phyloP scores from a whole-genome alignment of 1,140 invertebrate species.

The Ephestia elutella region DNA sequence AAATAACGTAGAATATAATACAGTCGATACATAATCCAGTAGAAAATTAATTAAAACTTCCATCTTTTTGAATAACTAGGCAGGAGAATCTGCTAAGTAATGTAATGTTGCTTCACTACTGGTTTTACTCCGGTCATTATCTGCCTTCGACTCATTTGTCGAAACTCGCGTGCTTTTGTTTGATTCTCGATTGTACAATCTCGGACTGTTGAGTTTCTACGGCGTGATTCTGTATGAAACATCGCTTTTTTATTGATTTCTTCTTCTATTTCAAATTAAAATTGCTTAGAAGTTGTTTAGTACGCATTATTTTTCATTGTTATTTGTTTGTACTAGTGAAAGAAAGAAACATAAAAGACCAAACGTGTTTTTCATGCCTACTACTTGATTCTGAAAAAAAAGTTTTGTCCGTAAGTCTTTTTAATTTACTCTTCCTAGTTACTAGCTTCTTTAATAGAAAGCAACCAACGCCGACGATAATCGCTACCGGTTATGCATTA shows the following conservation, averaged over 20 bases:
- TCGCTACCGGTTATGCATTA: constrained; percentile 63
- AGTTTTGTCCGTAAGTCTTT: too few species aligned
- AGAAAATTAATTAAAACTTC: constrained; percentile 66
- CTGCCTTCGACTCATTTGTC: constrained; percentile 46
- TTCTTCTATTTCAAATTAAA: neutral
- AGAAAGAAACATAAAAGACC: too few species aligned
- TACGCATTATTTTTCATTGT: neutral
- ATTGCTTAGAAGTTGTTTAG: neutral
- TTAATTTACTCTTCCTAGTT: too few species aligned
- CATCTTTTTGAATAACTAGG: constrained; percentile 58
- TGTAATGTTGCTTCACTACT: constrained; percentile 35
- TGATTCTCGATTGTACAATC: neutral
- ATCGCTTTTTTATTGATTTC: neutral
- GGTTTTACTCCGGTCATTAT: constrained; percentile 67
- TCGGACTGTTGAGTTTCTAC: neutral
- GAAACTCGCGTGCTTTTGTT: constrained; percentile 28
- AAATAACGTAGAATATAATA: constrained; percentile 4
- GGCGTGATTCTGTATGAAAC: neutral
- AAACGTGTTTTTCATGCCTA: too few species aligned
- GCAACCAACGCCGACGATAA: neutral
- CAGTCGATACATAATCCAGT: constrained; percentile 43
- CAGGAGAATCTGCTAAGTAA: constrained; percentile 48
- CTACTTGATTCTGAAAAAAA: too few species aligned
- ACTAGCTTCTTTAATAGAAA: neutral
- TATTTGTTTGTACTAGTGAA: too few species aligned